phyloP scores from a whole-genome alignment of 2,113 vertebrate species.

The Aegypius monachus region DNA sequence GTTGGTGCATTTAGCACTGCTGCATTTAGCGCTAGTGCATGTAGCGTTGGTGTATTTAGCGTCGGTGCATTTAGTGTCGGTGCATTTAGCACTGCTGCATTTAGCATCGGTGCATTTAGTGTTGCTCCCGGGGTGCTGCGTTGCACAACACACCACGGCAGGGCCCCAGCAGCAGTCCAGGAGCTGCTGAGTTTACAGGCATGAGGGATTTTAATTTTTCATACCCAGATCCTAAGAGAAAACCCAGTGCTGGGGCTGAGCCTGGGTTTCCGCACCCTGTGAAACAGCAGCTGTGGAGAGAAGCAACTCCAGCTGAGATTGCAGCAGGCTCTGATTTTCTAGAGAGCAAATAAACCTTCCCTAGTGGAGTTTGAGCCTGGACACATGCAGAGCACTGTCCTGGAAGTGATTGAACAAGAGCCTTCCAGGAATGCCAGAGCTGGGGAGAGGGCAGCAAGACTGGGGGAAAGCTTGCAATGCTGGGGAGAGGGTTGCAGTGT shows the following conservation, averaged over 20 bases:
- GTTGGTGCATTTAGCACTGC: rapidly evolving
- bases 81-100: background rate
- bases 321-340: background rate
- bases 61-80: background rate
- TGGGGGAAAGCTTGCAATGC: too few species aligned
- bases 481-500: rapidly evolving
- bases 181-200: too few species aligned
- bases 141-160: too few species aligned
- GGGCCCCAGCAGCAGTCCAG: background rate
- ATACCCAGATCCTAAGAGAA: background rate
- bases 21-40: too few species aligned
- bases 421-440: background rate
- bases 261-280: background rate
- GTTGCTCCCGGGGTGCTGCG: background rate
- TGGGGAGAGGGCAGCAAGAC: background rate
- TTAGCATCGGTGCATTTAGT: background rate
- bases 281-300: background rate
- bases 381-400: background rate
- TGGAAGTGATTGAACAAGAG: background rate
- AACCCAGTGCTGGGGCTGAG: background rate
- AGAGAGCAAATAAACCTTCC: background rate
- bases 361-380: rapidly evolving
- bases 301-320: background rate
- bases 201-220: background rate
- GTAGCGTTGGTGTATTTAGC: background rate